Base-by-base conservation (phyloP, 1,140 invertebrate genomes). In the Drosophila tsacasi region DNA sequence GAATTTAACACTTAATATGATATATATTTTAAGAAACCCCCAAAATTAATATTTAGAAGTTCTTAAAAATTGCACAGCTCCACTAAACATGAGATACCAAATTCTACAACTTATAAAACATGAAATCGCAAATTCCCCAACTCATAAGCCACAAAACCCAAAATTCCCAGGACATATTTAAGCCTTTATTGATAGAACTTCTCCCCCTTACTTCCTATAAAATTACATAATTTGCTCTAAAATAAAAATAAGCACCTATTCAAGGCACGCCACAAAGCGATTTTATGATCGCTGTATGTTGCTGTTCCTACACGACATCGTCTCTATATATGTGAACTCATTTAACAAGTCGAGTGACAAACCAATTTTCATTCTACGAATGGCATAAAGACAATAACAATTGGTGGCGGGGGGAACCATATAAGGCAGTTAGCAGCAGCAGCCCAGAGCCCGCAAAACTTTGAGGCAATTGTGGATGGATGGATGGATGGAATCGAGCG, bases 321-420 rank as follows among this genome's bases (percentile, higher is more conserved):
- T 39, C 35, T n/a, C 25, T 39, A 57, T 57, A 39, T 39, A 57
- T 57, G n/a, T 54, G n/a, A 23, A 42, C 44, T 30, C 68, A 73
- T 72, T 73, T 71, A 71, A 69, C 69, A 49, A 59, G 52, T 40
- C 44, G 69, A 74, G 71, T 73, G 71, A 74, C 71, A 74, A 74
- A 74, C 54, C 71, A 73, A 74, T 74, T 74, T 74, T 50, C 64
- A 69, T 73, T 73, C 68, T 74, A 50, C 69, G 52, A 74, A 73
- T 52, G 71, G 68, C 71, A 73, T 61, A 73, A 73, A 73, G 46
- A 73, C 71, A 74, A 73, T 60, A 72, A 59, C 71, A 73, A 59
- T 74, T 52, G 71, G 30, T 23, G 19, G 23, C 15, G 32, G 39
- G 30, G 25, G 17, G 40, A 15, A 2, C 68, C 71, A 61, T 73